Evolutionary conservation across 2,888 invertebrate genomes (phyloP).

Genomic region (Apamea sordens): DNA sequence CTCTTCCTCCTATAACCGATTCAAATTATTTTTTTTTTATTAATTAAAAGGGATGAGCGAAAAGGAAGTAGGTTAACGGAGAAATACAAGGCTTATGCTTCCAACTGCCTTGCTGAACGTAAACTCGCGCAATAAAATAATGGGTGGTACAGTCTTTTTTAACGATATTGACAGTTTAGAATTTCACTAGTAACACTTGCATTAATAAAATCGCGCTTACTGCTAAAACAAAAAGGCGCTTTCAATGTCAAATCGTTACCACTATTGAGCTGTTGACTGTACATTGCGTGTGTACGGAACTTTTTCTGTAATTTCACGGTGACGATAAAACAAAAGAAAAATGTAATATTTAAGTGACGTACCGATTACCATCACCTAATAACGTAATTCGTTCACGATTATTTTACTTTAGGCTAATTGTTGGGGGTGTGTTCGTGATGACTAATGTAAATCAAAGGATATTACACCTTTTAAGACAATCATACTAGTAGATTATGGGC

Average conservation of each 20-base stretch:
- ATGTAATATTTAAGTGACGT: slow-evolving; percentile 14
- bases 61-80: no score
- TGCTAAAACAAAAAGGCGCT: no score
- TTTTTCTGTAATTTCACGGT: slow-evolving; percentile 24
- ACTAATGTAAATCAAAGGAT: neutral
- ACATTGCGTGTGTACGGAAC: slow-evolving; percentile 14
- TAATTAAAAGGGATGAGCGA: neutral
- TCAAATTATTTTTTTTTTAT: no score
- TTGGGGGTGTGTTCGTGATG: slow-evolving; percentile 7
- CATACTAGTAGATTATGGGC: neutral
- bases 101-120: no score
- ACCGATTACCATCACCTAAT: slow-evolving; percentile 28
- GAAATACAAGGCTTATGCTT: neutral
- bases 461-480: neutral
- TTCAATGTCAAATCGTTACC: no score
- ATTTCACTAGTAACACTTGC: no score
- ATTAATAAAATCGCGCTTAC: no score
- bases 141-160: neutral
- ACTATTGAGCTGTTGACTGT: neutral
- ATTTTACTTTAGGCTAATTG: slow-evolving; percentile 13
- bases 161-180: neutral
- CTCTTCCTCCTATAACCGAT: no score
- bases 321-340: slow-evolving; percentile 33
- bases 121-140: no score
- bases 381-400: slow-evolving; percentile 4